phyloP scores from a whole-genome alignment of 2,888 invertebrate genomes.

The Chironomus tentans region DNA sequence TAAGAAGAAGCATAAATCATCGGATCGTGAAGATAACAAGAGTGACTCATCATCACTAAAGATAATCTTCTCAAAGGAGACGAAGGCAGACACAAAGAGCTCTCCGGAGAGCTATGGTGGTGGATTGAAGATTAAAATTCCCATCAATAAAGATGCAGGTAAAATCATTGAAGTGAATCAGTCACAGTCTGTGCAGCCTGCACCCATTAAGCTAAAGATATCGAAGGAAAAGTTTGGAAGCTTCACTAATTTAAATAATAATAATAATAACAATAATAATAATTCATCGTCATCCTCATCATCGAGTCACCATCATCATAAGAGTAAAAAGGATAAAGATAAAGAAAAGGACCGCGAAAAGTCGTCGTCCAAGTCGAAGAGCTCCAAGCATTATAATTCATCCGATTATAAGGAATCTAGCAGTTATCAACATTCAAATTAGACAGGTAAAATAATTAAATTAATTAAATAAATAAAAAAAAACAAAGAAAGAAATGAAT shows the following conservation, averaged over 20 bases:
- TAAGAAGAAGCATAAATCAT: constrained; percentile 67
- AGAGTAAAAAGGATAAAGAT: not conserved
- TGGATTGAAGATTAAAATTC: constrained; percentile 71
- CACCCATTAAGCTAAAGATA: constrained; percentile 63
- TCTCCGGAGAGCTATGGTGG: constrained; percentile 35
- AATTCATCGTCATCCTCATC: constrained; percentile 22
- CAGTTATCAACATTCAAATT: not conserved
- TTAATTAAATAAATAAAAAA: not conserved
- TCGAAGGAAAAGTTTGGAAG: constrained; percentile 62
- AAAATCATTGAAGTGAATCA: not conserved
- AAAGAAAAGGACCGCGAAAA: constrained; percentile 11
- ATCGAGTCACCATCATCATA: not conserved
- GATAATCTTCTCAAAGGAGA: constrained; percentile 54
- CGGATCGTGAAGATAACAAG: constrained; percentile 40
- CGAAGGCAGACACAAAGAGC: constrained; percentile 32
- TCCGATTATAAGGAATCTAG: not conserved
- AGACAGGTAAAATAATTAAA: not conserved
- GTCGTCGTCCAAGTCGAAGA: not conserved
- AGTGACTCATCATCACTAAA: constrained; percentile 36
- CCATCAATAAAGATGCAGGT: constrained; percentile 13
- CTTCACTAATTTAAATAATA: constrained; percentile 31
- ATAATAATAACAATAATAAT: constrained; percentile 27
- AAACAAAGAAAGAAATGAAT: not conserved
- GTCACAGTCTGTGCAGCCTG: constrained; percentile 31
- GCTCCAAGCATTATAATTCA: not conserved